Conservation (phyloP, 2,888 invertebrate genomes). For the Stenoptilia bipunctidactyla region DNA sequence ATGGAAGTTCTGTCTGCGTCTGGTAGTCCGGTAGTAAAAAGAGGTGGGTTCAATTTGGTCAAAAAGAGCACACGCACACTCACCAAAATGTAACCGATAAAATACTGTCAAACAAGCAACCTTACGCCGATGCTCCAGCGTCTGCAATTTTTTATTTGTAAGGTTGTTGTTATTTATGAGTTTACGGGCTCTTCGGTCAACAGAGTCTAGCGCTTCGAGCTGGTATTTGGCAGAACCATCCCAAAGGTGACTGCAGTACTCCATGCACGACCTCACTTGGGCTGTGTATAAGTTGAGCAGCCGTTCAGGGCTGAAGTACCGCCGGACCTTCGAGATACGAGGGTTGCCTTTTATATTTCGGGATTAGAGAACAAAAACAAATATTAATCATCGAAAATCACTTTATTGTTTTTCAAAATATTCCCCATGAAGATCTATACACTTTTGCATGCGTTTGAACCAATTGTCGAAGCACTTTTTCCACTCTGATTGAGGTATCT, state of each 20-base stretch:
- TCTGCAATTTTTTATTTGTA: not conserved
- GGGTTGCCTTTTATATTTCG: too few relatives aligned
- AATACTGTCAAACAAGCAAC: not conserved
- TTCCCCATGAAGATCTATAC: too few relatives aligned
- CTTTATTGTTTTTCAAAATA: too few relatives aligned
- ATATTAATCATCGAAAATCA: too few relatives aligned
- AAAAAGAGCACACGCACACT: not conserved
- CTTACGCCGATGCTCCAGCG: not conserved
- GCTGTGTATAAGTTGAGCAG: not conserved
- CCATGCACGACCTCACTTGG: not conserved
- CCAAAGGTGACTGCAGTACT: conserved; percentile 2
- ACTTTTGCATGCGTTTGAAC: too few relatives aligned
- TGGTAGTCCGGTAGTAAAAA: not conserved
- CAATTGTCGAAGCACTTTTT: too few relatives aligned
- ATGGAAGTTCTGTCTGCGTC: not conserved
- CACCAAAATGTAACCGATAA: not conserved
- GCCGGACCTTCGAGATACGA: not conserved
- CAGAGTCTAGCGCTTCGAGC: not conserved
- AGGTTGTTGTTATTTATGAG: not conserved
- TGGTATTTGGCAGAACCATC: conserved; percentile 2
- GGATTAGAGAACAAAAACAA: too few relatives aligned
- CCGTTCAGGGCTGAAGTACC: conserved; percentile 1
- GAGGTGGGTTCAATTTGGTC: not conserved
- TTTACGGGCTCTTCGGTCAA: not conserved
- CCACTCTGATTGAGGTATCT: too few relatives aligned